Percentiles rank a stretch among this genome's conserved stretches.
Evolutionary conservation across 2,888 invertebrate genomes (phyloP).

Genomic region (Temnothorax ravouxi): DNA sequence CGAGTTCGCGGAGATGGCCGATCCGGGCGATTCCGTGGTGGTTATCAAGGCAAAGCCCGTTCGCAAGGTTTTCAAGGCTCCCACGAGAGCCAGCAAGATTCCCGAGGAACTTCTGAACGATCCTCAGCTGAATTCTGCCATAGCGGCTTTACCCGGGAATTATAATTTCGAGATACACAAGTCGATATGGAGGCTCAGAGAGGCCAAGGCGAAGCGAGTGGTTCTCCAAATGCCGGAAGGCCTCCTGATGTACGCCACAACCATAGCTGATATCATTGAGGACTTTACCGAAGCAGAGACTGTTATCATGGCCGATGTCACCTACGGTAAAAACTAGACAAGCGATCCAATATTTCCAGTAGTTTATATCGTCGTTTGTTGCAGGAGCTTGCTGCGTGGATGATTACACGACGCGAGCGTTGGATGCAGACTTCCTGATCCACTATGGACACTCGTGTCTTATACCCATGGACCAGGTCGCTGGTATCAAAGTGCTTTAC

Average conservation of each 20-base stretch:
- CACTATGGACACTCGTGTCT: constrained; percentile 99
- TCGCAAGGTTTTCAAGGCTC: constrained; percentile 93
- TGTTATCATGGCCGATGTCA: constrained; percentile 99
- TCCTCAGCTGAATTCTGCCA: constrained; percentile 91
- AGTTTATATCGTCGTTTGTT: constrained; percentile 31
- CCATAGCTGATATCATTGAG: constrained; percentile 97
- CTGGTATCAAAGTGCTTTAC: constrained; percentile 96
- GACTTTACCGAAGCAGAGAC: constrained; percentile 95
- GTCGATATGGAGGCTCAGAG: constrained; percentile 97
- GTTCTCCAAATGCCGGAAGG: constrained; percentile 99
- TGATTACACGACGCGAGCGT: constrained; percentile 96
- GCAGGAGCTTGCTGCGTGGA: constrained; percentile 98
- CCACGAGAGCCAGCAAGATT: constrained; percentile 92
- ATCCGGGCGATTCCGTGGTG: constrained; percentile 81
- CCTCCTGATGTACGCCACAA: constrained; percentile 96
- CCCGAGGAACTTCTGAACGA: constrained; percentile 93
- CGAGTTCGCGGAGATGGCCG: constrained; percentile 59
- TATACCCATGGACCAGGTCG: constrained; percentile 94
- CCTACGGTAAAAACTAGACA: constrained; percentile 90
- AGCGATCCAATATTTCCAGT: not conserved
- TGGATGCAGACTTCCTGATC: constrained; percentile 96
- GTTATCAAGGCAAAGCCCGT: constrained; percentile 93
- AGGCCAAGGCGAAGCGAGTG: constrained; percentile 94
- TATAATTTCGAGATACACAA: constrained; percentile 99
- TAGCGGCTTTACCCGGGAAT: constrained; percentile 94